These are phyloP conservation scores for Pseudonaja textilis DNA, from an alignment of 2,113 vertebrate genomes.

Conservation along the genomic window DNA sequence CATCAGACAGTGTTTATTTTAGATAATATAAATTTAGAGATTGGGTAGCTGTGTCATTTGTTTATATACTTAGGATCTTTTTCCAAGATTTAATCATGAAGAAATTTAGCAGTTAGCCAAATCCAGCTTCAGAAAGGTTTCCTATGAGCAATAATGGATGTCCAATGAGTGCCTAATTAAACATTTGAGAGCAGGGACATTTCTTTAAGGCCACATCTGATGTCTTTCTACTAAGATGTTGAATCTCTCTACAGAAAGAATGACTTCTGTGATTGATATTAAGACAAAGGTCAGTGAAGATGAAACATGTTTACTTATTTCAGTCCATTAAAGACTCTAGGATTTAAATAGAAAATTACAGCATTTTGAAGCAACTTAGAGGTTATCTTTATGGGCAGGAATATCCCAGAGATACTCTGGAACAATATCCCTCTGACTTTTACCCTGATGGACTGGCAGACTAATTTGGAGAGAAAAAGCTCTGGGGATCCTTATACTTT, in stretches of 20 bases:
- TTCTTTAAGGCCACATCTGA: constrained; percentile 31
- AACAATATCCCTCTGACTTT: not conserved
- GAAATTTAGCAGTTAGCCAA: constrained; percentile 63
- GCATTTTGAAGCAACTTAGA: constrained; percentile 22
- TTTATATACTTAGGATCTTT: constrained; percentile 63
- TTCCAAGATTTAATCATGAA: constrained; percentile 65
- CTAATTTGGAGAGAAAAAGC: not conserved
- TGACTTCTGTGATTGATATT: not conserved
- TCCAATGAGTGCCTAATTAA: constrained; percentile 39
- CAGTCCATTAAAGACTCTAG: constrained; percentile 13
- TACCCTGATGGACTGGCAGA: not conserved
- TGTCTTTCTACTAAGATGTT: not conserved
- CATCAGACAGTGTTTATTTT: constrained; percentile 69
- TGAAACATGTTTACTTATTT: not conserved
- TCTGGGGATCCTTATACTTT: not conserved
- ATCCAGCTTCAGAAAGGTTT: constrained; percentile 51
- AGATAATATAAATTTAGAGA: constrained; percentile 72
- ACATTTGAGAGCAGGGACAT: constrained; percentile 35
- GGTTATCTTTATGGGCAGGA: not conserved
- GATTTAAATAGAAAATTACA: constrained; percentile 2
- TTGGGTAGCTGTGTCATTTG: constrained; percentile 58
- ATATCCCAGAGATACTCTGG: not conserved
- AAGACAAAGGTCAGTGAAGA: constrained; percentile 27
- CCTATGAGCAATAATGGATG: constrained; percentile 30
- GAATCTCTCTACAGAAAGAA: not conserved